Conservation (phyloP, 2,113 vertebrate genomes). For the Xerus inauris region DNA sequence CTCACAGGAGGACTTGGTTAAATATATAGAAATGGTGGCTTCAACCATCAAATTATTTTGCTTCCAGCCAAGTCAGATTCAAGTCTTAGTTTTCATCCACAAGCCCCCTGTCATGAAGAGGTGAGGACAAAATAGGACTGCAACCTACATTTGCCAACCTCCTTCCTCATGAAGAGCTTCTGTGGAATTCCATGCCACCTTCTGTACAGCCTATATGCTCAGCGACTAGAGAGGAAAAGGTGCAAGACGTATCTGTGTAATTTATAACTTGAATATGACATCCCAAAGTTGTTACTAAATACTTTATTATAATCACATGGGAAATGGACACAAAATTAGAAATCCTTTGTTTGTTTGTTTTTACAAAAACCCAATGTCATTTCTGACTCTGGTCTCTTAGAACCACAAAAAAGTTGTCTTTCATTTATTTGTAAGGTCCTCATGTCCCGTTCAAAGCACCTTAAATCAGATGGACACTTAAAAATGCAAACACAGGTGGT, state of each 20-base stretch:
- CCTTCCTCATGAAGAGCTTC: not conserved
- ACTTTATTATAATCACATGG: not conserved
- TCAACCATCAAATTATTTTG: not conserved
- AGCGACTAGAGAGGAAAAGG: not conserved
- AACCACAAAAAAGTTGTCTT: not conserved
- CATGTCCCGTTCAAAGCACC: not conserved
- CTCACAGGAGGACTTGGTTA: not conserved
- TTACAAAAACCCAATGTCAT: not conserved
- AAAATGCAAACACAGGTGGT: not conserved
- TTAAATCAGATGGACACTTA: not conserved
- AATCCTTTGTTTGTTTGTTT: not conserved
- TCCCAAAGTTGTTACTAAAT: not conserved
- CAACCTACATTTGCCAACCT: not conserved
- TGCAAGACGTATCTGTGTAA: fast-evolving
- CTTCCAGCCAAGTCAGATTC: slow-evolving; percentile 17
- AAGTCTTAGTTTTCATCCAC: slow-evolving; percentile 2
- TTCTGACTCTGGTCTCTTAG: slow-evolving; percentile 3
- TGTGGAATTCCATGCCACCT: not conserved
- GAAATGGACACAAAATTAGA: not conserved
- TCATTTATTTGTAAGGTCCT: not conserved
- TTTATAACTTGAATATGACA: not conserved
- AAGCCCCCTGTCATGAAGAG: not conserved
- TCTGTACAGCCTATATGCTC: fast-evolving
- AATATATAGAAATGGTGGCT: slow-evolving; percentile 4
- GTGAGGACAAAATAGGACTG: not conserved